phyloP scores from a whole-genome alignment of 2,113 vertebrate genomes.

The Heterocephalus glaber region DNA sequence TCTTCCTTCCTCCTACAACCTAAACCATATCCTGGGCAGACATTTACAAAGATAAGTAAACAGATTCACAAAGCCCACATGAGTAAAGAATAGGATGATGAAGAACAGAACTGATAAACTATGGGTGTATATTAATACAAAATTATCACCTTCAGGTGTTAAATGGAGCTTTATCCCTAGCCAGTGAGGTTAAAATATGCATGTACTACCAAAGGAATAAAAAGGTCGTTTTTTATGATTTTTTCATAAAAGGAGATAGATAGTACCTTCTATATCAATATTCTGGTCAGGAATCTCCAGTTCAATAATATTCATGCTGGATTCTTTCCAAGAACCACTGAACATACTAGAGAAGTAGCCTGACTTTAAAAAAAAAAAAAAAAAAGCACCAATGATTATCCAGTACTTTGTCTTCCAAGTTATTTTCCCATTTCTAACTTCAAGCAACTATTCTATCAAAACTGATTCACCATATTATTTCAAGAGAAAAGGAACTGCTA shows the following conservation, averaged over 20 bases:
- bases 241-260: slow-evolving; percentile 18
- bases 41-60: slow-evolving; percentile 26
- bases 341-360: slow-evolving; percentile 99
- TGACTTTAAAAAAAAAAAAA: slow-evolving; percentile 86
- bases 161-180: slow-evolving; percentile 2
- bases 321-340: slow-evolving; percentile 99
- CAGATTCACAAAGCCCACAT: background rate
- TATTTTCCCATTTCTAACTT: slow-evolving; percentile 61
- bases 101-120: background rate
- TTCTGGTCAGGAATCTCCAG: slow-evolving; percentile 98
- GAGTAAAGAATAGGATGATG: background rate
- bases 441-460: slow-evolving; percentile 36
- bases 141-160: background rate
- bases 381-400: slow-evolving; percentile 37
- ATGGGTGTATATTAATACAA: slow-evolving; percentile 26
- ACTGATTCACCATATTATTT: slow-evolving; percentile 19
- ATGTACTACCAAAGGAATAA: slow-evolving; percentile 36
- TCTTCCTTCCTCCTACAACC: background rate
- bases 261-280: slow-evolving; percentile 95
- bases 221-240: slow-evolving; percentile 47
- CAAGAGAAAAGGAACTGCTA: slow-evolving; percentile 13
- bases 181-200: slow-evolving; percentile 36
- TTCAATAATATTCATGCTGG: slow-evolving; percentile 94
- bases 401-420: slow-evolving; percentile 51
- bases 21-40: background rate